Percentiles rank a stretch among this genome's conserved stretches.
These are phyloP conservation scores for Drosophila seguyi DNA, from an alignment of 1,140 invertebrate species.

Conservation along the genomic window DNA sequence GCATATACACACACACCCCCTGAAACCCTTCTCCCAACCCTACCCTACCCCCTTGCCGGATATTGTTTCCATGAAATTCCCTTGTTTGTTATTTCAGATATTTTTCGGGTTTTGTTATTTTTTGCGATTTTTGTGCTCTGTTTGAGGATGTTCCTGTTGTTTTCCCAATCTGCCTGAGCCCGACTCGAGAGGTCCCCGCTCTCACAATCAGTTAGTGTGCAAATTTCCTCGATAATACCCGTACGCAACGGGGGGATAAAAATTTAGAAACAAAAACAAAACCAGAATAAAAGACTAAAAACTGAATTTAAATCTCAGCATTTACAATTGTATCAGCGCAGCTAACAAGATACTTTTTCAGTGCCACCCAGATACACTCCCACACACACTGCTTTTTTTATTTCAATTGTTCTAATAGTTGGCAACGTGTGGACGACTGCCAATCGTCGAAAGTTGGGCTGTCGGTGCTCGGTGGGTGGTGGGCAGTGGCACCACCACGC, in stretches of 20 bases:
- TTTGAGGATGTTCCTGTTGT: conserved; percentile 26
- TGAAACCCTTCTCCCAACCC: not conserved
- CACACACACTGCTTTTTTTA: conserved; percentile 32
- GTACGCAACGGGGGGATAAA: conserved; percentile 12
- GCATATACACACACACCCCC: not conserved
- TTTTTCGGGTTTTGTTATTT: conserved; percentile 47
- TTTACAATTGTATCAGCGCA: conserved; percentile 65
- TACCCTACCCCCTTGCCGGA: conserved; percentile 5
- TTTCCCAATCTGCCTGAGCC: conserved; percentile 27
- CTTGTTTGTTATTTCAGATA: conserved; percentile 48
- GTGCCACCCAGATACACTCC: conserved; percentile 26
- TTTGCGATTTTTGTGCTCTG: conserved; percentile 26
- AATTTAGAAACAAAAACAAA: not conserved
- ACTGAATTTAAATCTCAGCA: conserved; percentile 67
- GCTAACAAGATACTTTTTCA: conserved; percentile 74
- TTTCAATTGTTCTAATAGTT: conserved; percentile 70
- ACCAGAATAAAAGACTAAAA: conserved; percentile 24
- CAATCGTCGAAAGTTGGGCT: conserved; percentile 31
- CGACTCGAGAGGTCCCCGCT: conserved; percentile 1
- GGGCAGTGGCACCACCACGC: conserved; percentile 18
- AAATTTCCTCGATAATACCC: conserved; percentile 51
- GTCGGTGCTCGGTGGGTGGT: not conserved
- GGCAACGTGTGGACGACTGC: conserved; percentile 44
- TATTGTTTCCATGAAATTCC: conserved; percentile 33
- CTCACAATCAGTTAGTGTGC: conserved; percentile 36